Conservation (phyloP, 2,888 invertebrate genomes). For the Therioaphis trifolii region DNA sequence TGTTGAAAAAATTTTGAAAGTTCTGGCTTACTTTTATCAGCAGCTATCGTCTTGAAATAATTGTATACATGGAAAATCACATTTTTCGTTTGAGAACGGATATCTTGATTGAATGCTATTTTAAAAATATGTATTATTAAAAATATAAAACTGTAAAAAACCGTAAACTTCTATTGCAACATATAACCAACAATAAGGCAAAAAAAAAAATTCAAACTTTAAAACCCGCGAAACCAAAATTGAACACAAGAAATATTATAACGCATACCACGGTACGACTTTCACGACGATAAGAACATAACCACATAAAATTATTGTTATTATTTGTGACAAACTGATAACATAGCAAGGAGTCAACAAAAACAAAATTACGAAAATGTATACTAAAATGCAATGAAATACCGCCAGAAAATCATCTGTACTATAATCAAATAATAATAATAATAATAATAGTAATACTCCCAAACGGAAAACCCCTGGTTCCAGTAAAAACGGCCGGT, state of each 20-base stretch:
- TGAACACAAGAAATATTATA: slow-evolving; percentile 10
- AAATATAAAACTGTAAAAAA: slow-evolving; percentile 15
- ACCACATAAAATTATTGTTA: slow-evolving; percentile 2
- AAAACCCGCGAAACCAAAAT: slow-evolving; percentile 13
- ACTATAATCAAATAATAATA: background rate
- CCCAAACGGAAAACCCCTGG: slow-evolving; percentile 10
- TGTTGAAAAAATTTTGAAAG: background rate
- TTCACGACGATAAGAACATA: background rate
- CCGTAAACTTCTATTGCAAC: background rate
- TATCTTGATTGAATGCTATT: slow-evolving; percentile 13
- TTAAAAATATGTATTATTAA: slow-evolving; percentile 10
- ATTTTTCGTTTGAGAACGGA: slow-evolving; percentile 2
- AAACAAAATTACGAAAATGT: slow-evolving; percentile 15
- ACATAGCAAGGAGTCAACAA: background rate
- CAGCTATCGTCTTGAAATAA: background rate
- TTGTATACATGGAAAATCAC: slow-evolving; percentile 17
- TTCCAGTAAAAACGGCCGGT: background rate
- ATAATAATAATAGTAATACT: slow-evolving; percentile 13
- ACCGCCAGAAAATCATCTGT: slow-evolving; percentile 8
- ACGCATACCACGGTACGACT: background rate
- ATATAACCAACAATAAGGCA: background rate
- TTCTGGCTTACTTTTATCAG: slow-evolving; percentile 23
- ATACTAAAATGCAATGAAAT: slow-evolving; percentile 11
- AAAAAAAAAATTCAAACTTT: slow-evolving; percentile 14
- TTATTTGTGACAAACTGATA: background rate